phyloP scores from a whole-genome alignment of 2,888 invertebrate species.

The Clunio marinus region DNA sequence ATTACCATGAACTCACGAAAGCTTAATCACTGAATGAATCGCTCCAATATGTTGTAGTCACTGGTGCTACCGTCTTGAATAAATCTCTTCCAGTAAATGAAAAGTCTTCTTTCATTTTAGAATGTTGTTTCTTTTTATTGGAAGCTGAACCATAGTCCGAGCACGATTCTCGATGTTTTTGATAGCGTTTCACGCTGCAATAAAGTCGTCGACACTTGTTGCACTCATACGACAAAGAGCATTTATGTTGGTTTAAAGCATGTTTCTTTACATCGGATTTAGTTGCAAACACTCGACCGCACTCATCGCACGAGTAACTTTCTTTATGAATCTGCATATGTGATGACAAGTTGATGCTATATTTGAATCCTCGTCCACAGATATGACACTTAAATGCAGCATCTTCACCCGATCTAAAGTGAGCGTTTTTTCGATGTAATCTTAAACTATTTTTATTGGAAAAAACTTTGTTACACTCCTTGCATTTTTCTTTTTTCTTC shows the following conservation, averaged over 20 bases:
- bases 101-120: constrained; percentile 41
- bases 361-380: constrained; percentile 51
- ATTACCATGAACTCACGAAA: no score
- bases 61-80: constrained; percentile 52
- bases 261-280: constrained; percentile 48
- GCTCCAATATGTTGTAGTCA: constrained; percentile 53
- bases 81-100: constrained; percentile 48
- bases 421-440: constrained; percentile 50
- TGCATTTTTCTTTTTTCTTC: constrained; percentile 44
- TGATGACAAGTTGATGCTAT: constrained; percentile 50
- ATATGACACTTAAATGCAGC: constrained; percentile 48
- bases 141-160: constrained; percentile 40
- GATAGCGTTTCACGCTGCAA: constrained; percentile 46
- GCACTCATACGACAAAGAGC: constrained; percentile 45
- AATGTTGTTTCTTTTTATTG: constrained; percentile 40
- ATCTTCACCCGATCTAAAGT: neutral
- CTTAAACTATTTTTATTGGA: constrained; percentile 53
- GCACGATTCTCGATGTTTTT: constrained; percentile 43
- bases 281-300: constrained; percentile 45
- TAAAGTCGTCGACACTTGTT: constrained; percentile 49
- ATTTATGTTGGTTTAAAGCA: constrained; percentile 46
- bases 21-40: constrained; percentile 52
- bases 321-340: constrained; percentile 51
- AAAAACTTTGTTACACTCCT: constrained; percentile 54
- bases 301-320: constrained; percentile 44